A percentile compares a stretch with the other conserved stretches of the same genome.
Conservation (phyloP, 2,113 vertebrate genomes). For the Cephalophus harveyi region DNA sequence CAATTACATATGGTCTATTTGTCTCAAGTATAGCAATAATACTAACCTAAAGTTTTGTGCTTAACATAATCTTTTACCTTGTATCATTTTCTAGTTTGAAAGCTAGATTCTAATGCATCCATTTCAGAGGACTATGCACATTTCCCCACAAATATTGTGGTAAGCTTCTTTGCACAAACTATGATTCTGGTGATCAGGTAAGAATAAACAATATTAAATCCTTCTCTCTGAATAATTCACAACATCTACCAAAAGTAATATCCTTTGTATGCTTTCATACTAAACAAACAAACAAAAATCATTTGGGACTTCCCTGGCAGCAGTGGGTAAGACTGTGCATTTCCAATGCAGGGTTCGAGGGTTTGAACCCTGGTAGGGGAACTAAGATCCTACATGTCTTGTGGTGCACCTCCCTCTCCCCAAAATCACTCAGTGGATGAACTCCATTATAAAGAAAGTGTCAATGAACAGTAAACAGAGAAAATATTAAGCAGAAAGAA, state of each 20-base stretch:
- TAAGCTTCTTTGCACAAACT: neutral
- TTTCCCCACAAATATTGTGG: neutral
- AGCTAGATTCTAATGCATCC: neutral
- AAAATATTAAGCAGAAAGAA: slow-evolving; percentile 15
- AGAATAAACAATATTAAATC: slow-evolving; percentile 20
- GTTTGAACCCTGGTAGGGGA: neutral
- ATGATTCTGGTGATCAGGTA: neutral
- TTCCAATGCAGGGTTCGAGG: neutral
- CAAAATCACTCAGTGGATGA: neutral
- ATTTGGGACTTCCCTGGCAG: neutral
- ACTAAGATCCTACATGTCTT: neutral
- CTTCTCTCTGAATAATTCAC: neutral
- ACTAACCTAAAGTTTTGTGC: neutral
- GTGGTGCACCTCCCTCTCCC: neutral
- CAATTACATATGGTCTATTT: neutral
- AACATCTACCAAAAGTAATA: neutral
- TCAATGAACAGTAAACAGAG: neutral
- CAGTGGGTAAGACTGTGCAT: neutral
- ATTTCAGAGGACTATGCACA: neutral
- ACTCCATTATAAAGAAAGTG: neutral
- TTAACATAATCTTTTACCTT: neutral
- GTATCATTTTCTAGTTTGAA: slow-evolving; percentile 32
- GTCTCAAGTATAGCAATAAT: neutral
- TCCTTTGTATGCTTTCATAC: neutral
- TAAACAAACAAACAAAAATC: neutral